Evolutionary conservation across 2,888 invertebrate species (phyloP), one percentile per base, ranked within the genome.

Genomic region (Theristus sp.): DNA sequence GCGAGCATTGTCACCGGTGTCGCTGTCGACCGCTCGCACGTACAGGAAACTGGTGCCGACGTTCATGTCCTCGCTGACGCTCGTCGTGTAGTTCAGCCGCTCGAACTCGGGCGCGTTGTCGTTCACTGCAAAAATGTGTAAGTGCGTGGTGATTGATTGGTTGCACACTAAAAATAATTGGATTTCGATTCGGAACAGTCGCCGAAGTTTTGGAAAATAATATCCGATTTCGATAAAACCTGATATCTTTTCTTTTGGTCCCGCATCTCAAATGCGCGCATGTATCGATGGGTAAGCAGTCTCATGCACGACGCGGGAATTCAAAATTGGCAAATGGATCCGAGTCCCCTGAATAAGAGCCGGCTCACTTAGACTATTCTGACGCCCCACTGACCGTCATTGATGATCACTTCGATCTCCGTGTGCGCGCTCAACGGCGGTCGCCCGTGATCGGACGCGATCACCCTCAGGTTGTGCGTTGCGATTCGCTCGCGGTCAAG

Each of bases 321-420:
- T n/a, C n/a, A n/a, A n/a, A n/a, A n/a, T n/a, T n/a, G n/a, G n/a
- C n/a, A n/a, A n/a, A n/a, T n/a, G n/a, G n/a, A n/a, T n/a, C n/a
- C n/a, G n/a, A n/a, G n/a, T n/a, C n/a, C n/a, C n/a, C n/a, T n/a
- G n/a, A n/a, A n/a, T n/a, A n/a, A n/a, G n/a, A n/a, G n/a, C n/a
- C n/a, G n/a, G n/a, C n/a, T n/a, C n/a, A n/a, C n/a, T n/a, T n/a
- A n/a, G n/a, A n/a, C n/a, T n/a, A n/a, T n/a, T n/a, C n/a, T n/a
- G n/a, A n/a, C n/a, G 6, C 6, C 20, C 17, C 24, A 56, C 38
- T 25, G 27, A 57, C 57, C 88, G 72, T 94, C 94, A 0, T 86
- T 84, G 0, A 94, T 84, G 0, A 86, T 84, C 66, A 94, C 89
- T 73, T 91, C 90, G 0, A 94, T 86, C 70, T 91, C 90, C 0